Evolutionary conservation across 2,797 vertebrate genomes (phyloP).

Genomic region (Xenentodon cancila): DNA sequence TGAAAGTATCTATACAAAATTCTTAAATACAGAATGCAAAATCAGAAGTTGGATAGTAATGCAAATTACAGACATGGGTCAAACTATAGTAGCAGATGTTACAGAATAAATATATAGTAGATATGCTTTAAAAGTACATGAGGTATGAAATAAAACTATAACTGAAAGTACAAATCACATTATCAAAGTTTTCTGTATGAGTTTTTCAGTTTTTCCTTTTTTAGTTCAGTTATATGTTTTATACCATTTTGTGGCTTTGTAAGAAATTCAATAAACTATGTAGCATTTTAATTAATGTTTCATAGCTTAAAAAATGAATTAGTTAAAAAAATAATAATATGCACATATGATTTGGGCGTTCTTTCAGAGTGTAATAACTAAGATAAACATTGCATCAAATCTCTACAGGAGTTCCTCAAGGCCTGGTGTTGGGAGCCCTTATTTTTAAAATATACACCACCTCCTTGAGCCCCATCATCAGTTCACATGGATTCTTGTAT

Average conservation of each 20-base stretch:
- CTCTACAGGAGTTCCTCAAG: no score
- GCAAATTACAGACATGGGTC: constrained; percentile 53
- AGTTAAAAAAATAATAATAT: no score
- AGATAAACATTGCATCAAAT: no score
- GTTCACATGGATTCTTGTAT: no score
- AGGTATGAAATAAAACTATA: constrained; percentile 33
- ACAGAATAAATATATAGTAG: no score
- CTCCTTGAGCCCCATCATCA: no score
- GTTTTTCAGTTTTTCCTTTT: not conserved
- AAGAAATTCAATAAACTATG: not conserved
- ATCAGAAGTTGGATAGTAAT: constrained; percentile 48
- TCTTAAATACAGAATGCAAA: constrained; percentile 53
- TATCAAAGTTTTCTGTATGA: constrained; percentile 1
- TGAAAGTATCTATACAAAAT: constrained; percentile 58
- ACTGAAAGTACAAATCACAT: constrained; percentile 40
- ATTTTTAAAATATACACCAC: no score
- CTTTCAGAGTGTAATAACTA: no score
- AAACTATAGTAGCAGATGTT: not conserved
- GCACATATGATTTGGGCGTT: no score
- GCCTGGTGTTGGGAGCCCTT: no score
- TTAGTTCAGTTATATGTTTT: not conserved
- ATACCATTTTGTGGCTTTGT: constrained; percentile 15
- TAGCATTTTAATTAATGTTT: no score
- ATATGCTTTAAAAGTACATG: constrained; percentile 18
- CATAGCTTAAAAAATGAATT: no score